Conservation (phyloP, 2,113 vertebrate species). For the Phalacrocorax carbo region DNA sequence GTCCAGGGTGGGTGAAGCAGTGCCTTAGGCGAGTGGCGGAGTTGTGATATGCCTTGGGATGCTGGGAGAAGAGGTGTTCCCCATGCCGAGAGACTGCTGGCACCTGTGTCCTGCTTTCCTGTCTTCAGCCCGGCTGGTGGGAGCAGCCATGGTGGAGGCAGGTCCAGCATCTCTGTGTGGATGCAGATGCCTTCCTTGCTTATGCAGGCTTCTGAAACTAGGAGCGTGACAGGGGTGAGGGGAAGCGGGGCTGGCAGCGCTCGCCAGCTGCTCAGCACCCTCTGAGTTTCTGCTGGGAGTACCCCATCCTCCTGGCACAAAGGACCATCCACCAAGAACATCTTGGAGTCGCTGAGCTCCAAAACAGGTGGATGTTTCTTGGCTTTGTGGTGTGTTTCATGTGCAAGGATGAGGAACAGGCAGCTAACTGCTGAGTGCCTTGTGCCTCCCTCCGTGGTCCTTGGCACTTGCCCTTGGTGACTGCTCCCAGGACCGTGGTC, state of each 20-base stretch:
- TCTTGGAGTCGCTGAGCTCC: not conserved
- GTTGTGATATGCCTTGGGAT: rapidly evolving
- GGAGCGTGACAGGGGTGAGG: not conserved
- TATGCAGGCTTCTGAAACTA: not conserved
- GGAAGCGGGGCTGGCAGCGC: rapidly evolving
- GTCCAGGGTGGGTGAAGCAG: not conserved
- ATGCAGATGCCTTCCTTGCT: not conserved
- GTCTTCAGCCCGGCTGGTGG: not conserved
- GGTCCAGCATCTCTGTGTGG: not conserved
- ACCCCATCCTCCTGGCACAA: not conserved
- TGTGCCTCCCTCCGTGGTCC: not conserved
- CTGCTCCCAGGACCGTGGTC: not conserved
- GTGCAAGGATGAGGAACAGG: not conserved
- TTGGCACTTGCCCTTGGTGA: not conserved
- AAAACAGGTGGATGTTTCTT: not conserved
- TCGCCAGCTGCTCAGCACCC: not conserved
- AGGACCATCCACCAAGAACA: not conserved
- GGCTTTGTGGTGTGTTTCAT: not conserved
- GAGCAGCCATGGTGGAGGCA: not conserved
- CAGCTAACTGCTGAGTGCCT: not conserved
- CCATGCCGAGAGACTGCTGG: not conserved
- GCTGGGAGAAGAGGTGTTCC: not conserved
- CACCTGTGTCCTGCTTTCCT: not conserved
- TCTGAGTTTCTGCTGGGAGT: not conserved
- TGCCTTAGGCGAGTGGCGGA: not conserved